Conservation (phyloP, 2,888 invertebrate genomes). For the Phragmatobia fuliginosa region DNA sequence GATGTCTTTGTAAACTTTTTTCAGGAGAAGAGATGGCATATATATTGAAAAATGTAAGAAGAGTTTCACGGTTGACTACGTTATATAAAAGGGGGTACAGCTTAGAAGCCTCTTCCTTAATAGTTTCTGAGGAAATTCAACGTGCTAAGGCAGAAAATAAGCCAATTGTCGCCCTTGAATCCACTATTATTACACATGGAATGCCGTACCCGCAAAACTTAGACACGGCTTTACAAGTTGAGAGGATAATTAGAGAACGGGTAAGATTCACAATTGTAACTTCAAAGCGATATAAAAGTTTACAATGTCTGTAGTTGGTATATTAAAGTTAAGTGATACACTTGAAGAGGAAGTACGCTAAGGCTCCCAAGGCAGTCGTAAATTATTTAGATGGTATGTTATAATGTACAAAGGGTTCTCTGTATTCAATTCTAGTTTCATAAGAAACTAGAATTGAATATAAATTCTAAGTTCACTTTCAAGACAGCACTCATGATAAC, state of each 20-base stretch:
- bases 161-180: conserved; percentile 97
- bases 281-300: conserved; percentile 2
- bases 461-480: neutral
- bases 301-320: neutral
- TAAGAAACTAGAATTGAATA: too few relatives aligned
- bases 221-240: conserved; percentile 93
- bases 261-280: conserved; percentile 72
- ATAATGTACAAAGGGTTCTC: neutral
- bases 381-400: neutral
- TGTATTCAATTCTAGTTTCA: neutral
- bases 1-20: conserved; percentile 58
- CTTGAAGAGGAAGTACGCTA: conserved; percentile 33
- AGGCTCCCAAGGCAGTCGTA: neutral
- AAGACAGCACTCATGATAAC: neutral
- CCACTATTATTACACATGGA: conserved; percentile 99
- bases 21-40: conserved; percentile 67
- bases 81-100: conserved; percentile 56
- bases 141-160: conserved; percentile 87
- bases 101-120: conserved; percentile 55
- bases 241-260: conserved; percentile 90
- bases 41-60: conserved; percentile 60
- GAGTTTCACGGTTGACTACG: conserved; percentile 50
- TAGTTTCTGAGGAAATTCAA: conserved; percentile 88
- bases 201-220: conserved; percentile 98
- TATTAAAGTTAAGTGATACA: conserved; percentile 21